phyloP scores from a whole-genome alignment of 53 echinoderm and acorn worm species.

The Arbacia lixula region DNA sequence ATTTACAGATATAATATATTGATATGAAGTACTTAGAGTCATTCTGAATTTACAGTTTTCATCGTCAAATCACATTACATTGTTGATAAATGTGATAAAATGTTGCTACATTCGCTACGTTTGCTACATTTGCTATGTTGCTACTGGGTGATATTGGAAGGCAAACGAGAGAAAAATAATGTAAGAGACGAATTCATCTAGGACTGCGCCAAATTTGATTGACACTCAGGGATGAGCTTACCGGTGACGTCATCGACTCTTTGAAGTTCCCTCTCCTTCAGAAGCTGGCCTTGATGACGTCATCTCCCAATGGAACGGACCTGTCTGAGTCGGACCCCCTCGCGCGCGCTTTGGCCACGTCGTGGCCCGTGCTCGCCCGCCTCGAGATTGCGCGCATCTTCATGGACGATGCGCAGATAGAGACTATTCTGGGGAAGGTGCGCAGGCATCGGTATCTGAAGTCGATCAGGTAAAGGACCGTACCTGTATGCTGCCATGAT shows the following conservation, averaged over 20 bases:
- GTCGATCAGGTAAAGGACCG: constrained; percentile 6
- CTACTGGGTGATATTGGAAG: too few species aligned
- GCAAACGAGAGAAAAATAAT: too few species aligned
- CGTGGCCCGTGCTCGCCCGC: background rate
- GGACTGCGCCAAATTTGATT: too few species aligned
- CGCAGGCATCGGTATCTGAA: constrained; percentile 5
- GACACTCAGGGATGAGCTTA: background rate
- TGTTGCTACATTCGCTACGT: too few species aligned
- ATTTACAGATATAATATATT: too few species aligned
- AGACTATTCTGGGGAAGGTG: background rate
- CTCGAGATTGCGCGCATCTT: background rate
- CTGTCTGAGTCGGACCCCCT: constrained; percentile 4
- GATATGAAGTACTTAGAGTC: too few species aligned
- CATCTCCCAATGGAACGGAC: background rate
- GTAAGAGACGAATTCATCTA: too few species aligned
- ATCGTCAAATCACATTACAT: too few species aligned
- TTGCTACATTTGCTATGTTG: too few species aligned
- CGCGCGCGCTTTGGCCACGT: background rate
- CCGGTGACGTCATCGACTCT: background rate
- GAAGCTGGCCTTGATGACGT: background rate
- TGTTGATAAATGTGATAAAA: too few species aligned
- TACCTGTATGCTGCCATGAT: too few species aligned
- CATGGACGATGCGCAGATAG: constrained; percentile 15
- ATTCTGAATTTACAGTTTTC: too few species aligned
- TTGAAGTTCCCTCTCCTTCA: background rate